These are phyloP conservation scores for Hipparchia sbordonii DNA, from an alignment of 2,888 invertebrate species.

Conservation along the genomic window DNA sequence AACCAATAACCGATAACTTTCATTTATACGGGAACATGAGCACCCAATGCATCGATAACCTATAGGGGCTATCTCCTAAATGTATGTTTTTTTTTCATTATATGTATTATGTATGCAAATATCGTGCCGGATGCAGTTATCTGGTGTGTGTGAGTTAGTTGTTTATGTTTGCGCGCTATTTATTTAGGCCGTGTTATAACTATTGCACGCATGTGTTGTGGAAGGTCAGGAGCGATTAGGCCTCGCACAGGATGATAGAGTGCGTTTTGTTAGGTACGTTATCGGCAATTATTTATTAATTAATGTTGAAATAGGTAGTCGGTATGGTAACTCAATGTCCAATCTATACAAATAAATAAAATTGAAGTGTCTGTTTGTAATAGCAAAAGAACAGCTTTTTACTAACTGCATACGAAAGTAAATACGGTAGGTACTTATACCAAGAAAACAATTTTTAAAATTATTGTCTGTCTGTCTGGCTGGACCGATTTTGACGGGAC, in stretches of 20 bases:
- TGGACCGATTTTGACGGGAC: too few species aligned
- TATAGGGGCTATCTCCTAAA: slow-evolving; percentile 59
- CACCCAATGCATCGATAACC: slow-evolving; percentile 43
- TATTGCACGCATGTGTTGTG: slow-evolving; percentile 59
- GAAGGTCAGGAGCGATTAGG: slow-evolving; percentile 69
- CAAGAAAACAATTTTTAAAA: too few species aligned
- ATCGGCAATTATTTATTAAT: slow-evolving; percentile 8
- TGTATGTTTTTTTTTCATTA: slow-evolving; percentile 40
- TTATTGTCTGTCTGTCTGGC: too few species aligned
- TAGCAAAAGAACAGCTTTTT: too few species aligned
- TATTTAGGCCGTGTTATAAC: slow-evolving; percentile 57
- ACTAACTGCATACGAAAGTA: too few species aligned
- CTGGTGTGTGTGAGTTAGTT: slow-evolving; percentile 43
- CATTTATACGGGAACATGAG: slow-evolving; percentile 41
- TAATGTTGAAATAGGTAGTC: neutral
- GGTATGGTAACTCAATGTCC: neutral
- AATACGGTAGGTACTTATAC: too few species aligned
- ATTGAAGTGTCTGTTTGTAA: too few species aligned
- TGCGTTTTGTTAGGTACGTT: neutral
- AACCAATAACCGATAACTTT: slow-evolving; percentile 44
- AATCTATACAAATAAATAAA: neutral
- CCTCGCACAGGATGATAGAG: slow-evolving; percentile 30
- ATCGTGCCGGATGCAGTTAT: slow-evolving; percentile 72
- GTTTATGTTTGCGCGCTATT: slow-evolving; percentile 51
- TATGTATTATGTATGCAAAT: slow-evolving; percentile 47